phyloP scores from a whole-genome alignment of 2,888 invertebrate species.

The Lasioglossum marginatum region DNA sequence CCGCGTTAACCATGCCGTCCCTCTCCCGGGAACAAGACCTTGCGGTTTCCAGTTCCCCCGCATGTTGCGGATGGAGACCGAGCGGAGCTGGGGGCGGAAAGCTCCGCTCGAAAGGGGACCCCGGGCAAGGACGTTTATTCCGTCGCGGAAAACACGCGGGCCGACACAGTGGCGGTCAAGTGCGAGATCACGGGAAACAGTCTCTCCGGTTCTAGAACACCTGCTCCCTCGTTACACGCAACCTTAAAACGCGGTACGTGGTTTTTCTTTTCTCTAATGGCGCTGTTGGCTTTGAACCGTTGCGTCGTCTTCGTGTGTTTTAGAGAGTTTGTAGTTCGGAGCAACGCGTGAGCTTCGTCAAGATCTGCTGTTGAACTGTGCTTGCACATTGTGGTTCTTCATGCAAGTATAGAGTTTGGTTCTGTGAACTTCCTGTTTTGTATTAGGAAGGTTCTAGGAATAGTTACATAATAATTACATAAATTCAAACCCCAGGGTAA shows the following conservation, averaged over 20 bases:
- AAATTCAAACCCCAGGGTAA: too few relatives aligned
- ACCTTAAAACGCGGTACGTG: not conserved
- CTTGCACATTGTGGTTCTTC: not conserved
- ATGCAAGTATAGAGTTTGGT: not conserved
- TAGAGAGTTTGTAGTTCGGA: not conserved
- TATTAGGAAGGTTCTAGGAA: not conserved
- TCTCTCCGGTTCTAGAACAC: not conserved
- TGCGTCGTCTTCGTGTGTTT: not conserved
- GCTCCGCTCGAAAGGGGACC: conserved; percentile 33
- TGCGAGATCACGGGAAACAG: not conserved
- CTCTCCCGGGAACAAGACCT: conserved; percentile 48
- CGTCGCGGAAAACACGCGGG: conserved; percentile 32
- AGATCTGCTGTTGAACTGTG: not conserved
- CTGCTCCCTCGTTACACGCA: not conserved
- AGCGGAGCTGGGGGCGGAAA: conserved; percentile 30
- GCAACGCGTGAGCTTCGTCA: not conserved
- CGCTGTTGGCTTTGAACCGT: not conserved
- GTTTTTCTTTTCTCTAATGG: not conserved
- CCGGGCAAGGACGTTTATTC: conserved; percentile 34
- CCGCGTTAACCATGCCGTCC: conserved; percentile 59
- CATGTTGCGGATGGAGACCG: conserved; percentile 43
- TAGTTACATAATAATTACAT: not conserved
- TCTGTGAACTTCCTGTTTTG: not conserved
- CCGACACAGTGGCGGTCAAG: conserved; percentile 11
- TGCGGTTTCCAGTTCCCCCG: conserved; percentile 55